Evolutionary conservation across 1,140 invertebrate genomes (phyloP).

Genomic region (Uloborus diversus): DNA sequence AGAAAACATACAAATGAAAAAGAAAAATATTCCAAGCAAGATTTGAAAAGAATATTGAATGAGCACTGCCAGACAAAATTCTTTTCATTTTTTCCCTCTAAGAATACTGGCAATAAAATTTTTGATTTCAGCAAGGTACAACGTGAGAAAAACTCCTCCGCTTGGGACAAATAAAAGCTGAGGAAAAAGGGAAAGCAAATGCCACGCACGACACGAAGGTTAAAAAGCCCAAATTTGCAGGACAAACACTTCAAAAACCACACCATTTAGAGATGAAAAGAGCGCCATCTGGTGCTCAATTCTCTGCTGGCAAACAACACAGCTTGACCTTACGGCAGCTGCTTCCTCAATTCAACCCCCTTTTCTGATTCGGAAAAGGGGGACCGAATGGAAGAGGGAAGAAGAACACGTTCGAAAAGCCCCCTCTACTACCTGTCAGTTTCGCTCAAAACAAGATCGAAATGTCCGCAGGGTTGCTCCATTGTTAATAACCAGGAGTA

Average conservation of each 20-base stretch:
- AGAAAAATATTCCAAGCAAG: too few relatives aligned
- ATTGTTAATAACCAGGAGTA: neutral
- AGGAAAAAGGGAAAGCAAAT: too few relatives aligned
- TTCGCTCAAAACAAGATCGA: neutral
- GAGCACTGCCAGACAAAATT: too few relatives aligned
- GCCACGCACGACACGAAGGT: too few relatives aligned
- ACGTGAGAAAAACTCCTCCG: too few relatives aligned
- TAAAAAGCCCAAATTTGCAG: neutral
- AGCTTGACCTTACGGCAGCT: conserved; percentile 34
- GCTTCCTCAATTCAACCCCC: neutral
- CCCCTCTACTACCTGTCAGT: conserved; percentile 2
- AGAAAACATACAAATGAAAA: too few relatives aligned
- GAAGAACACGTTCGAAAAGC: neutral
- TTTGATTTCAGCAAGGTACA: too few relatives aligned
- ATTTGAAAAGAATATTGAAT: too few relatives aligned
- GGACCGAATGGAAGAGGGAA: neutral
- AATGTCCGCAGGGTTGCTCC: neutral
- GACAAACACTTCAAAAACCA: neutral
- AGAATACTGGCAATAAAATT: too few relatives aligned
- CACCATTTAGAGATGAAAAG: neutral
- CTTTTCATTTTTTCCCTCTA: too few relatives aligned
- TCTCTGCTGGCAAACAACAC: neutral
- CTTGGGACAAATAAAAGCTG: too few relatives aligned
- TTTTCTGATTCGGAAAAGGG: neutral
- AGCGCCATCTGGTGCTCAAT: conserved; percentile 26